A percentile compares a stretch with the other conserved stretches of the same genome.
phyloP scores from a whole-genome alignment of 2,797 vertebrate species.

The Sebastes aleutianus region DNA sequence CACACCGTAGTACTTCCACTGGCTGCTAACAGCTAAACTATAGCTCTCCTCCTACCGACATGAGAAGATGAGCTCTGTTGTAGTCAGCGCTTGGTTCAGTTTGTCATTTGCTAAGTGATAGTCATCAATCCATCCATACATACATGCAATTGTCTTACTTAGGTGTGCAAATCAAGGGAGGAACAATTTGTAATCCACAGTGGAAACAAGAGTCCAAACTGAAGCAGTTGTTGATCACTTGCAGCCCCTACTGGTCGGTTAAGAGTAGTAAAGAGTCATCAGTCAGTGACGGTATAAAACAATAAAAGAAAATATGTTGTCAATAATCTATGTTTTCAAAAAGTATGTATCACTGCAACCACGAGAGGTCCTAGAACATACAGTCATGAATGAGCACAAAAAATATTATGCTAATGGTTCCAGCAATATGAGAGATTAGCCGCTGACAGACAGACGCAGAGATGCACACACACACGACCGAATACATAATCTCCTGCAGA shows the following conservation, averaged over 20 bases:
- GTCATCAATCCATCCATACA: not conserved
- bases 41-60: not conserved
- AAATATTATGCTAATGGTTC: not conserved
- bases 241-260: not conserved
- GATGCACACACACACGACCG: not conserved
- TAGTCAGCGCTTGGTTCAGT: not conserved
- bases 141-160: too few relatives aligned
- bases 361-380: too few relatives aligned
- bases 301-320: not conserved
- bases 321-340: not conserved
- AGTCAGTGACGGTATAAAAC: not conserved
- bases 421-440: not conserved
- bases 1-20: not conserved
- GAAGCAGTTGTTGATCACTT: not conserved
- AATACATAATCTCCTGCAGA: not conserved
- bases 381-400: fast-evolving
- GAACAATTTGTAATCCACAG: fast-evolving
- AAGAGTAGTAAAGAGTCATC: not conserved
- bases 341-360: not conserved
- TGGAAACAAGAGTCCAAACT: too few relatives aligned
- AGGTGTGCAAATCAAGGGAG: too few relatives aligned
- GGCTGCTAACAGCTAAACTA: not conserved
- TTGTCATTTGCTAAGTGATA: not conserved
- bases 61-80: not conserved
- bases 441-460: not conserved